Percentiles rank a stretch among this genome's conserved stretches.
phyloP scores from a whole-genome alignment of 2,888 invertebrate genomes.

The Pristionchus mayeri region DNA sequence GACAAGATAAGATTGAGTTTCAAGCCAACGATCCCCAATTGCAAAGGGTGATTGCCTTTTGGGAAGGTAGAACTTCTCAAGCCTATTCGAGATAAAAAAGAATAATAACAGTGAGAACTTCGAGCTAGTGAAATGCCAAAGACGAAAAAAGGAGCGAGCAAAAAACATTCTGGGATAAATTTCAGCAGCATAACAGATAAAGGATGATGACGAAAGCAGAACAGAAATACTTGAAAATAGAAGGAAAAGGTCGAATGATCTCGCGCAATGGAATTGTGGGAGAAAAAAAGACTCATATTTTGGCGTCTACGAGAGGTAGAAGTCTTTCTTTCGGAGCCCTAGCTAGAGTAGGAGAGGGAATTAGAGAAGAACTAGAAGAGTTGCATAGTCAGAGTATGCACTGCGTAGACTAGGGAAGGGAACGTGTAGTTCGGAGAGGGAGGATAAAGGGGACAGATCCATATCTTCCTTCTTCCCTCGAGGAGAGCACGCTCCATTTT shows the following conservation, averaged over 20 bases:
- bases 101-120: no score
- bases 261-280: conserved; percentile 11
- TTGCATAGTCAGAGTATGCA: no score
- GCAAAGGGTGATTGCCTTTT: no score
- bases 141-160: not conserved
- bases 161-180: not conserved
- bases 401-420: not conserved
- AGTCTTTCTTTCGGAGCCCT: no score
- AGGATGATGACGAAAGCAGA: not conserved
- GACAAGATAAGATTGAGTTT: not conserved
- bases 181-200: not conserved
- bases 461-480: not conserved
- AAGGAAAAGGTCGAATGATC: not conserved
- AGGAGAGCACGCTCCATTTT: not conserved
- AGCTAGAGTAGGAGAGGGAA: not conserved
- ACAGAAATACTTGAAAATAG: not conserved
- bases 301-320: no score
- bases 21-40: no score
- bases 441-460: conserved; percentile 9
- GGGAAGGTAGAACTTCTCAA: no score
- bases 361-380: not conserved
- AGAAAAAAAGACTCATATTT: no score
- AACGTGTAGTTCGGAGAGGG: no score
- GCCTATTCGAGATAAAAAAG: no score
- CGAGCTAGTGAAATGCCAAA: no score